Base-by-base conservation (phyloP, 2,797 vertebrate species). In the Danio jaintianensis region DNA sequence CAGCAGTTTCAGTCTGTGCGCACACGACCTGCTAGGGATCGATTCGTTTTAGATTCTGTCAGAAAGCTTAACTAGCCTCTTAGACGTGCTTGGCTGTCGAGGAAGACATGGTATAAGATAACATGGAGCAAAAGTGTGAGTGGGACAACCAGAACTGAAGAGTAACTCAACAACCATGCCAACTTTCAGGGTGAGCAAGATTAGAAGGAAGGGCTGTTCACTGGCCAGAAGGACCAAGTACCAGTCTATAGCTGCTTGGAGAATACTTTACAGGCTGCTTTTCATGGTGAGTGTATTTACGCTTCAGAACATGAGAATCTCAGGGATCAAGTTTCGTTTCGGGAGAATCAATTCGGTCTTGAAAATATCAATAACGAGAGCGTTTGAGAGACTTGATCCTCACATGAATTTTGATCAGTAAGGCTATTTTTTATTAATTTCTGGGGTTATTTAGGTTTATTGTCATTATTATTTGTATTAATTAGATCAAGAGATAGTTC, bases 251-350 rank as follows among this genome's bases (percentile, higher is more conserved):
- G 91, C 93, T 7, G 93, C 92, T 0, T 94, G 89, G 89, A 90
- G 92, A 83, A 90, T 94, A 69, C 90, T 95, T 87, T 94, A 92
- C 87, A 91, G 91, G 68, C 90, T 95, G 88, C 78, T 95, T 61
- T 93, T 93, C 55, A 86, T 91, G 92, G 94, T 96, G 90, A 94
- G 94, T 91, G 79, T 15, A 42, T 29, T 43, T 73, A 20, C 55
- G 22, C 16, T 7, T 42, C 47, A 12, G 45, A 43, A n/a, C 22
- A 69, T 12, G 47, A 52, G 66, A 6, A 16, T 16, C 7, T n/a
- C n/a, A n/a, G n/a, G n/a, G n/a, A n/a, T n/a, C n/a, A n/a, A n/a
- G n/a, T 52, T 69, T 40, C 5, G 52, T 69, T 69, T 68, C 9
- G 16, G 29, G 67, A 10, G 1, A 6, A 69, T n/a, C 22, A 10